A percentile compares a stretch with the other conserved stretches of the same genome.
These are phyloP conservation scores for Dendrocincla fuliginosa DNA, from an alignment of 2,797 vertebrate species.

Conservation along the genomic window DNA sequence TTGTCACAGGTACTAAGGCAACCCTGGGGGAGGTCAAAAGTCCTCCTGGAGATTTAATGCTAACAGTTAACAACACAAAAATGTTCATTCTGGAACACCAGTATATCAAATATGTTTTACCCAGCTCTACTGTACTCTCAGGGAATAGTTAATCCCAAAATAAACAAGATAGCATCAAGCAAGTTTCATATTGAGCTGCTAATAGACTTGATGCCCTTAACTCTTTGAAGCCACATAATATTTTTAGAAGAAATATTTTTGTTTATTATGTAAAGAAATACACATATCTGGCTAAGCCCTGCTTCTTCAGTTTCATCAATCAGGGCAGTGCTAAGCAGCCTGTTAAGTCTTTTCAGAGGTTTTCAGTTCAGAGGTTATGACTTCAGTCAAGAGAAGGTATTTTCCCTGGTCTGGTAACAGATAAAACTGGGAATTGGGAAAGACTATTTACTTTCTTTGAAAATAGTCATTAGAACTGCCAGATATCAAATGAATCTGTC, in stretches of 20 bases:
- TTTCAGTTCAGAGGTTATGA: not conserved
- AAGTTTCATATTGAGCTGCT: not conserved
- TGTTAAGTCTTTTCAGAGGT: not conserved
- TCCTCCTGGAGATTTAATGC: not conserved
- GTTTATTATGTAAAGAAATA: not conserved
- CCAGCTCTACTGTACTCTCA: rapidly evolving
- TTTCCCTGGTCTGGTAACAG: not conserved
- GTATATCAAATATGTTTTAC: not conserved
- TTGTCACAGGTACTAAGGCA: not conserved
- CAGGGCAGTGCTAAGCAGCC: not conserved
- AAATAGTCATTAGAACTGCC: not conserved
- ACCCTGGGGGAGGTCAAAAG: not conserved
- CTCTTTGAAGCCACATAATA: not conserved
- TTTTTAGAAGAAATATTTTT: not conserved
- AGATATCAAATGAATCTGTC: not conserved
- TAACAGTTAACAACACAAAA: not conserved
- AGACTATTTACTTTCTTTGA: not conserved
- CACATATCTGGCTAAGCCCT: rapidly evolving
- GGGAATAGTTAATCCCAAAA: not conserved
- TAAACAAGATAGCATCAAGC: not conserved
- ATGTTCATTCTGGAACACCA: not conserved
- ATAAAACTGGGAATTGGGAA: not conserved
- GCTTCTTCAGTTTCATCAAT: not conserved
- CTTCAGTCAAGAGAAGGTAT: not conserved
- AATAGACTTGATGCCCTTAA: not conserved